Evolutionary conservation across 92 coral and sea anemone species (phyloP), one percentile per base, ranked within the genome.

Genomic region (Hydrozoanthus gracilis): DNA sequence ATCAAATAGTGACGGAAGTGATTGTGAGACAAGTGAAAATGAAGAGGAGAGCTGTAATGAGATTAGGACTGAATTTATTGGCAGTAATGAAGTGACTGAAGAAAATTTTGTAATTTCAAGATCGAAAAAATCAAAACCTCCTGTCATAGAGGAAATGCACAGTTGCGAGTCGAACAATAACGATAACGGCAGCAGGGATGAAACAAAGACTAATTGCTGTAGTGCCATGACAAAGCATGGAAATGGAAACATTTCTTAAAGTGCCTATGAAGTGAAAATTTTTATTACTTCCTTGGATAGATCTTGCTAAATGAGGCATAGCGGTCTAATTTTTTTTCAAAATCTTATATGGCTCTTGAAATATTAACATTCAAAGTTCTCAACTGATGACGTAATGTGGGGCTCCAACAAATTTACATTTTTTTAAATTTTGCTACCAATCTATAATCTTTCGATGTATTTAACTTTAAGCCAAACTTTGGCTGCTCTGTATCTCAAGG

Each of bases 21-120:
- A 64, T 47, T 27, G 0, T 9, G 70, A 64, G 9, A 61, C 67
- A 35, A 51, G 84, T 65, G 94, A 87, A 7, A 74, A 66, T 79
- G 86, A 74, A 75, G 54, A 47, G 12, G 85, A 55, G 52, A 88
- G 88, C 60, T 12, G 48, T 46, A 88, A 87, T 83, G 93, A 91
- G 68, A 82, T 92, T 44, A 64, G 76, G 64, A 89, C 91, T 56
- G 90, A 92, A 73, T 90, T 89, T 65, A 62, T 86, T 14, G 83
- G 79, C 50, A 83, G 50, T 87, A 86, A 90, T 39, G 83, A 75
- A 77, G 84, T 94, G 20, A 94, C 98, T 46, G 95, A 94, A 44
- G 91, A 91, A 7, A 94, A 94, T 64, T 85, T 94, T 73, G 90
- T 90, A n/a, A 87, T 92, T 39, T 82, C 83, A 79, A 92, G 82